These are phyloP conservation scores for Lerema accius DNA, from an alignment of 1,140 invertebrate species.

Conservation along the genomic window DNA sequence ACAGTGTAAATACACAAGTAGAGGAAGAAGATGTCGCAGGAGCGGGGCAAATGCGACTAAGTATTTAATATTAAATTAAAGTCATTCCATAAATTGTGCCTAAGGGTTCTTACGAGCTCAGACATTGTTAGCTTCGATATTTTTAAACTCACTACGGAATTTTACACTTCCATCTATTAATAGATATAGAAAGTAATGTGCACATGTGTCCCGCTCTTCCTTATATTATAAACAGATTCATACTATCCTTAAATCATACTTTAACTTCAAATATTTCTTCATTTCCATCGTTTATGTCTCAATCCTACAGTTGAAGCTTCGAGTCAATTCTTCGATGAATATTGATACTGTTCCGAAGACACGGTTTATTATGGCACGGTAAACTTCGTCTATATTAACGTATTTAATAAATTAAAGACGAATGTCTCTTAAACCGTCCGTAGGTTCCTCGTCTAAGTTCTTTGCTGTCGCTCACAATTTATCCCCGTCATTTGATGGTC, in stretches of 20 bases:
- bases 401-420: constrained; percentile 35
- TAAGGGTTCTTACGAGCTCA: constrained; percentile 58
- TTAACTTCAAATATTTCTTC: constrained; percentile 13
- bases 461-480: constrained; percentile 37
- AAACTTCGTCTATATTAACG: constrained; percentile 31
- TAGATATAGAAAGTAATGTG: constrained; percentile 39
- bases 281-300: constrained; percentile 13
- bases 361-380: constrained; percentile 48
- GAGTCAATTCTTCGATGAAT: constrained; percentile 23
- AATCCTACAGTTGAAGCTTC: constrained; percentile 27
- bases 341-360: constrained; percentile 29
- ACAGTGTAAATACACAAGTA: constrained; percentile 62
- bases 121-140: constrained; percentile 60
- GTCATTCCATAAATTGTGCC: constrained; percentile 69
- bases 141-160: constrained; percentile 47
- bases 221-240: constrained; percentile 50
- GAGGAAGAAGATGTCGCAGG: constrained; percentile 30
- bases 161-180: constrained; percentile 45
- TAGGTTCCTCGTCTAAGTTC: constrained; percentile 43
- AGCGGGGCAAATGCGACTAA: constrained; percentile 60
- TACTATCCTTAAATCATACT: constrained; percentile 39
- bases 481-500: constrained; percentile 16
- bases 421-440: constrained; percentile 66
- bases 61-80: constrained; percentile 39
- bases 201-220: constrained; percentile 60